Evolutionary conservation across 2,113 vertebrate genomes (phyloP), one percentile per base, ranked within the genome.

Genomic region (Triplophysa rosa): DNA sequence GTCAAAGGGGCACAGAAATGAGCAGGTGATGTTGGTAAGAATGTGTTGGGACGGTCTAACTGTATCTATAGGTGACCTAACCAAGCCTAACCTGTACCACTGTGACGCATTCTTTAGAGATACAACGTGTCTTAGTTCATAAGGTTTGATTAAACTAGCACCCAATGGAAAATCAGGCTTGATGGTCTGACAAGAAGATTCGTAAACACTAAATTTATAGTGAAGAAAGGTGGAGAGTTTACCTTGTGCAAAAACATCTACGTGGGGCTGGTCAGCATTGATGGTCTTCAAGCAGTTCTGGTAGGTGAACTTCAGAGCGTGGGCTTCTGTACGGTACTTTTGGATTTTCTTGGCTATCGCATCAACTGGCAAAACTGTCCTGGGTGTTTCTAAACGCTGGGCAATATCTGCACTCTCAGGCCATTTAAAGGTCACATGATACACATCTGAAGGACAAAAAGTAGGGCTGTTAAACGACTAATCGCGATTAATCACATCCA

Each of bases 181-280:
- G 0, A 13, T 33, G 52, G 67, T 11, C 47, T 71, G 68, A 37
- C 49, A 71, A 58, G 68, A 54, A 56, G 6, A 71, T 71, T 13
- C 21, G 5, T 71, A 70, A 70, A 56, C 26, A 37, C 19, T 37
- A 14, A 70, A n/a, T 58, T 9, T n/a, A 8, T 58, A 21, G 54
- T 21, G 54, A n/a, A 58, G 16, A 58, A 69, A 6, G 49, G 8
- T 67, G 40, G 26, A 54, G 70, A 19, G 9, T 10, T 68, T 58
- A 97, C 96, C 95, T 85, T 98, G 95, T 0, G 91, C 93, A 80
- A 95, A 93, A 77, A 97, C 91, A 5, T 98, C 95, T 45, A 89
- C 2, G 0, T 90, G 92, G 0, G 95, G 95, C 80, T 98, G 96
- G 90, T 99, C 94, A 0, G 92, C 90, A 9, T 92, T 93, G 88